phyloP scores from a whole-genome alignment of 2,888 invertebrate genomes.

The Bellardia pandia region DNA sequence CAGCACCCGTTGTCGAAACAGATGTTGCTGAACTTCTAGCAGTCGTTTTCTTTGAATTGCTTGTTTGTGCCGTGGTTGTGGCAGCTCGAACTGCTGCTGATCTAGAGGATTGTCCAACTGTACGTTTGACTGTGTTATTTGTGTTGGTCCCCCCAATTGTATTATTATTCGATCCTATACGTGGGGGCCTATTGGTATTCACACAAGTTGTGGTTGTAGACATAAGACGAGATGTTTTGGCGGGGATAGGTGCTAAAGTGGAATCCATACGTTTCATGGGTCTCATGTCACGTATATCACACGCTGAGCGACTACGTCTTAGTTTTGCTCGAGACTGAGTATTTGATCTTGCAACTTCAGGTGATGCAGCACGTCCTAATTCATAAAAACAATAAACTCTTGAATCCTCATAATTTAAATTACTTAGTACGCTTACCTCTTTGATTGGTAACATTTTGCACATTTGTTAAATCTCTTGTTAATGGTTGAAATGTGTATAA shows the following conservation, averaged over 20 bases:
- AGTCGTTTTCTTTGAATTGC: slow-evolving; percentile 43
- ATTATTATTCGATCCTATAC: slow-evolving; percentile 61
- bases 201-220: slow-evolving; percentile 7
- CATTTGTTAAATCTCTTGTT: slow-evolving; percentile 75
- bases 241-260: slow-evolving; percentile 79
- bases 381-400: background rate
- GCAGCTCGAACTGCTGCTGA: slow-evolving; percentile 2
- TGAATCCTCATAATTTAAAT: background rate
- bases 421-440: slow-evolving; percentile 75
- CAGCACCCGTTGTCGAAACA: slow-evolving; percentile 74
- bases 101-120: slow-evolving; percentile 22
- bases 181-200: slow-evolving; percentile 57
- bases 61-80: slow-evolving; percentile 10
- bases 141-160: slow-evolving; percentile 16
- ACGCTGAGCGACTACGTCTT: slow-evolving; percentile 81
- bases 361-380: slow-evolving; percentile 79
- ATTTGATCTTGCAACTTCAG: slow-evolving; percentile 75
- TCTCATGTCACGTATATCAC: slow-evolving; percentile 78
- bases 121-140: slow-evolving; percentile 38
- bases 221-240: slow-evolving; percentile 78
- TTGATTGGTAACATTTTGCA: slow-evolving; percentile 62
- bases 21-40: slow-evolving; percentile 54
- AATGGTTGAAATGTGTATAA: slow-evolving; percentile 71
- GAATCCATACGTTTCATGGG: slow-evolving; percentile 78
- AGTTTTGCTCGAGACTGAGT: slow-evolving; percentile 75